These are phyloP conservation scores for Parapsyche elsis DNA, from an alignment of 1,140 invertebrate species.

Conservation along the genomic window DNA sequence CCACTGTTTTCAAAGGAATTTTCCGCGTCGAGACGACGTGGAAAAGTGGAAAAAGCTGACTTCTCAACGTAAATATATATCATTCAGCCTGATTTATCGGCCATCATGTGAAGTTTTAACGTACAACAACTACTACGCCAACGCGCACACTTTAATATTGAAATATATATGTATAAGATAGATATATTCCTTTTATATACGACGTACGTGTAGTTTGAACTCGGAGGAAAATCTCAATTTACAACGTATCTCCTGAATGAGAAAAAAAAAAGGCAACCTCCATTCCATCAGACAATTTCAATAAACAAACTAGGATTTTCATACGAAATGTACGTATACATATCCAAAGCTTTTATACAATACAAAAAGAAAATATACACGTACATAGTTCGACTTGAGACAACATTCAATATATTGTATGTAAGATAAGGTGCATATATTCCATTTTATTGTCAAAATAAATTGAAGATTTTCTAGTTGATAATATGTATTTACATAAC, in stretches of 20 bases:
- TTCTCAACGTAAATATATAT: conserved; percentile 12
- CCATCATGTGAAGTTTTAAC: conserved; percentile 12
- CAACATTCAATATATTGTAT: too few relatives aligned
- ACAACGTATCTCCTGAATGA: background rate
- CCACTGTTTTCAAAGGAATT: conserved; percentile 34
- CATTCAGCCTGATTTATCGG: conserved; percentile 12
- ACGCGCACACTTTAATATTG: background rate
- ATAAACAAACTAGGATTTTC: conserved; percentile 27
- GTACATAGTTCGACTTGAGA: too few relatives aligned
- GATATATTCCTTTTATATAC: background rate
- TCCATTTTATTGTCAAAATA: conserved; percentile 1
- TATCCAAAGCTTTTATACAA: background rate
- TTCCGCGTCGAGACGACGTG: background rate
- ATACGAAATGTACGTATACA: background rate
- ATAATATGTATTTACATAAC: background rate
- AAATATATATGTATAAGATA: background rate
- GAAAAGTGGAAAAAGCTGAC: conserved; percentile 22
- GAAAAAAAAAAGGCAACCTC: background rate
- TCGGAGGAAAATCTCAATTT: background rate
- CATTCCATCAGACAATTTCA: conserved; percentile 10
- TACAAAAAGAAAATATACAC: background rate
- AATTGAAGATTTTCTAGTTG: conserved; percentile 8
- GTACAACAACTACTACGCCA: background rate
- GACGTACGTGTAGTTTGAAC: background rate
- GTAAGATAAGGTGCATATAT: background rate